These are phyloP conservation scores for Romanomermis culicivorax DNA, from an alignment of 2,888 invertebrate genomes.

Conservation along the genomic window DNA sequence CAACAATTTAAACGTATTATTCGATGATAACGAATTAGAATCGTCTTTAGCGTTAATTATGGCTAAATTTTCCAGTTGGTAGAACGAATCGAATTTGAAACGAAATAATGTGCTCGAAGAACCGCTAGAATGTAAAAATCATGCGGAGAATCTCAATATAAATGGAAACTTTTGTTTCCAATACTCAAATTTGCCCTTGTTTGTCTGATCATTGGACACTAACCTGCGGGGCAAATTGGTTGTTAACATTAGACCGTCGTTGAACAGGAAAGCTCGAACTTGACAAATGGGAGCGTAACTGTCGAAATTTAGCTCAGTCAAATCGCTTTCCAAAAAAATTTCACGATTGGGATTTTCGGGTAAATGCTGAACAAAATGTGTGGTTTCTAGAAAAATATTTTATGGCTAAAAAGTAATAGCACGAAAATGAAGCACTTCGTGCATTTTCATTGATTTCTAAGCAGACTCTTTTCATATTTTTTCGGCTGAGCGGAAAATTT, in stretches of 20 bases:
- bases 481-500: no score
- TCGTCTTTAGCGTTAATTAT: constrained; percentile 67
- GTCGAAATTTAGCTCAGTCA: constrained; percentile 66
- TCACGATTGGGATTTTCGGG: constrained; percentile 48
- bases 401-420: neutral
- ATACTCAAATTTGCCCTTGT: no score
- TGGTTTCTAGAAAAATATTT: constrained; percentile 46
- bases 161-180: no score
- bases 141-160: no score
- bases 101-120: constrained; percentile 42
- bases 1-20: constrained; percentile 69
- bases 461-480: no score
- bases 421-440: neutral
- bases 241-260: constrained; percentile 71
- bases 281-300: constrained; percentile 52
- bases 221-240: no score
- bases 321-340: constrained; percentile 70
- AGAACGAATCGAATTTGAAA: constrained; percentile 59
- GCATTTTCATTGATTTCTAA: neutral
- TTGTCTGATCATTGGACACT: no score
- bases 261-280: constrained; percentile 74
- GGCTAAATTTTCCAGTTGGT: constrained; percentile 66
- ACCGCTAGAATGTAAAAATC: neutral
- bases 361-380: constrained; percentile 51
- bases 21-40: constrained; percentile 29